phyloP scores from a whole-genome alignment of 2,797 vertebrate species.

The Anguilla anguilla region DNA sequence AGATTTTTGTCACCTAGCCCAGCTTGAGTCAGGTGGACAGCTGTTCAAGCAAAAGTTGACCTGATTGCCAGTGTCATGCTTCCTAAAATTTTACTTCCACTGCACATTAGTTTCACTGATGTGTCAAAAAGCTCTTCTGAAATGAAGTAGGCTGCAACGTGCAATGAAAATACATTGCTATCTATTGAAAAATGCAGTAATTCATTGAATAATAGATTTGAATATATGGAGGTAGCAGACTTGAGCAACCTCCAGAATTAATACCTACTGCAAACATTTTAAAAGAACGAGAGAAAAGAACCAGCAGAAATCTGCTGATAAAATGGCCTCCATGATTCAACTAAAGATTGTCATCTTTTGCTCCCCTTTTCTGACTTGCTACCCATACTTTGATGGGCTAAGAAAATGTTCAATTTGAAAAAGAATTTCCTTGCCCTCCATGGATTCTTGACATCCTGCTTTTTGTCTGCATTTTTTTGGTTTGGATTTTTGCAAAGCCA shows the following conservation, averaged over 20 bases:
- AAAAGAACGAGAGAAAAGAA: background rate
- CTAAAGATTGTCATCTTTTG: background rate
- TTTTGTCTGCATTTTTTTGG: background rate
- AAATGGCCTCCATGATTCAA: background rate
- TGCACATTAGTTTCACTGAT: background rate
- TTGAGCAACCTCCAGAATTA: background rate
- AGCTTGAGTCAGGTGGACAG: background rate
- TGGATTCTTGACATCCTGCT: background rate
- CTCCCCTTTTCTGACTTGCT: background rate
- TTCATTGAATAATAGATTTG: no score
- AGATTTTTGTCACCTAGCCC: background rate
- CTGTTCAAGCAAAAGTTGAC: background rate
- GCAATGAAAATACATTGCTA: background rate
- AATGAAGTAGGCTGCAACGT: background rate
- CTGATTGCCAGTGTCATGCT: background rate
- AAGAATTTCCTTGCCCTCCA: background rate
- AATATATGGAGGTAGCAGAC: no score
- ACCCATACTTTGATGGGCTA: background rate
- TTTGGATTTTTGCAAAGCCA: background rate
- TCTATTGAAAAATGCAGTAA: no score
- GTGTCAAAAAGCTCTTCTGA: background rate
- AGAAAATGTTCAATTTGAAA: background rate
- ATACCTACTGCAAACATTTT: background rate
- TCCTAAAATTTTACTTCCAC: background rate
- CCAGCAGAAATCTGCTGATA: background rate